A percentile compares a stretch with the other conserved stretches of the same genome.
phyloP scores from a whole-genome alignment of 2,888 invertebrate genomes.

The Thymelicus sylvestris region DNA sequence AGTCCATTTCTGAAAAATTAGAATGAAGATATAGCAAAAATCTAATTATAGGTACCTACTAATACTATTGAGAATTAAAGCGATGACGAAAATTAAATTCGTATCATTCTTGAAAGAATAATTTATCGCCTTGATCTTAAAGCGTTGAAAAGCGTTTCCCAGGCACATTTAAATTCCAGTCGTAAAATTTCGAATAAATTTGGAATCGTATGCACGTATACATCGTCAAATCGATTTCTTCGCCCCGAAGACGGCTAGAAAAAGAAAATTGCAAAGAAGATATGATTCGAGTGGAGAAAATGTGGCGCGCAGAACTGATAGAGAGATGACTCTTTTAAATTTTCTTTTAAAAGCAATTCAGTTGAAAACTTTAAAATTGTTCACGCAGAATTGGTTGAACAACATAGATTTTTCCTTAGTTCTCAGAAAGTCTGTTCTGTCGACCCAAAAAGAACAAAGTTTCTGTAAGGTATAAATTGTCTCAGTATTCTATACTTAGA shows the following conservation, averaged over 20 bases:
- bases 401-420: not conserved
- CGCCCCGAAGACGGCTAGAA: slow-evolving; percentile 54
- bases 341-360: slow-evolving; percentile 26
- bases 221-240: slow-evolving; percentile 68
- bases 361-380: slow-evolving; percentile 1
- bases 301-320: not conserved
- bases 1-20: not conserved
- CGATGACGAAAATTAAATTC: slow-evolving; percentile 10
- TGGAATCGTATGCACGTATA: slow-evolving; percentile 44
- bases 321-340: slow-evolving; percentile 21
- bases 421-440: slow-evolving; percentile 3
- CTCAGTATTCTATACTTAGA: too few relatives aligned
- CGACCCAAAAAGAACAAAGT: slow-evolving; percentile 5
- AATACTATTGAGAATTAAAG: not conserved
- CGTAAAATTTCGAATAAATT: slow-evolving; percentile 38
- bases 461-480: slow-evolving; percentile 44
- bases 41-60: too few relatives aligned
- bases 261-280: slow-evolving; percentile 26
- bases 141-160: slow-evolving; percentile 25
- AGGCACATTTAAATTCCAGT: slow-evolving; percentile 38
- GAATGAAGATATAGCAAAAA: not conserved
- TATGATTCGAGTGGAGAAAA: slow-evolving; percentile 28
- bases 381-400: not conserved
- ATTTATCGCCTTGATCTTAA: slow-evolving; percentile 18
- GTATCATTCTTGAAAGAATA: slow-evolving; percentile 26